phyloP scores from a whole-genome alignment of 2,113 vertebrate genomes.

The Zapornia atra region DNA sequence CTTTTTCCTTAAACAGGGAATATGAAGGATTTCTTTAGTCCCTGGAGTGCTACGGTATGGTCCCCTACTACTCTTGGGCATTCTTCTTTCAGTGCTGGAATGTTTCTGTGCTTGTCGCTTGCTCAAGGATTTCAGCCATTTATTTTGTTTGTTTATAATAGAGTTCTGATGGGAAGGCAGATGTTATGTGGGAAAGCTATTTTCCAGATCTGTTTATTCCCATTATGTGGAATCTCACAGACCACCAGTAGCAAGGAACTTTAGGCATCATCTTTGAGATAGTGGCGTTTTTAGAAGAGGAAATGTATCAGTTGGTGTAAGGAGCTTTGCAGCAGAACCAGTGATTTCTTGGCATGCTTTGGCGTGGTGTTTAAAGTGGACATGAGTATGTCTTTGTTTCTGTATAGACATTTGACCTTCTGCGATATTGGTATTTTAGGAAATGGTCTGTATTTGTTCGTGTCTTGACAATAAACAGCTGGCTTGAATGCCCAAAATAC shows the following conservation, averaged over 20 bases:
- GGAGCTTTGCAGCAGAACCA: neutral
- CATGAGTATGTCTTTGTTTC: neutral
- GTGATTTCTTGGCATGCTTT: neutral
- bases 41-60: neutral
- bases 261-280: neutral
- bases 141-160: slow-evolving; percentile 67
- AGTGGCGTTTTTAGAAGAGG: neutral
- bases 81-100: slow-evolving; percentile 56
- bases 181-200: slow-evolving; percentile 66
- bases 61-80: neutral
- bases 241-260: neutral
- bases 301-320: neutral
- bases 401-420: slow-evolving; percentile 32
- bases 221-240: neutral
- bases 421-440: slow-evolving; percentile 55
- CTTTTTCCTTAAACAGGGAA: neutral
- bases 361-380: neutral
- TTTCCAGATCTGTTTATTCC: slow-evolving; percentile 30
- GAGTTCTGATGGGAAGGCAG: slow-evolving; percentile 59
- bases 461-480: neutral
- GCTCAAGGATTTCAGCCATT: slow-evolving; percentile 57
- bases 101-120: slow-evolving; percentile 25
- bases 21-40: neutral
- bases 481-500: slow-evolving; percentile 24
- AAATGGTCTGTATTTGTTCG: neutral